Conservation (phyloP, 2,888 invertebrate species). For the Drepanosiphum platanoidis region DNA sequence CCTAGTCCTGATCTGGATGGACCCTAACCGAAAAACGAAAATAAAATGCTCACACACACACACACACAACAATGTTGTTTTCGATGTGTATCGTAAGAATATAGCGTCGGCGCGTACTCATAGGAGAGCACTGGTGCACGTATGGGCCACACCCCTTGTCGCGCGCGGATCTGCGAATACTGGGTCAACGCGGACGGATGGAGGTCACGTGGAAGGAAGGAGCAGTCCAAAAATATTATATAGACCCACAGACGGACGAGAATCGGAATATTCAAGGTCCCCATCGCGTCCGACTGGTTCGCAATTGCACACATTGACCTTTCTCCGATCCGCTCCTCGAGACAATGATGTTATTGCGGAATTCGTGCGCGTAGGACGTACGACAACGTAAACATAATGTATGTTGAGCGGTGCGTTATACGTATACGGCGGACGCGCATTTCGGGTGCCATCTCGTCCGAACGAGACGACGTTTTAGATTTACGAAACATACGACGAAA, state of each 20-base stretch:
- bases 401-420: neutral
- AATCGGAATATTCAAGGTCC: neutral
- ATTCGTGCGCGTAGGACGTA: neutral
- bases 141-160: constrained; percentile 7
- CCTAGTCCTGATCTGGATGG: no score
- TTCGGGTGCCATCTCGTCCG: neutral
- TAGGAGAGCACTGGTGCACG: neutral
- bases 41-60: no score
- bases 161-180: constrained; percentile 5
- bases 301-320: neutral
- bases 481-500: no score
- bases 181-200: constrained; percentile 38
- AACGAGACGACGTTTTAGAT: neutral
- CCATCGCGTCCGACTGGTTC: neutral
- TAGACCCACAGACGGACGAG: constrained; percentile 7
- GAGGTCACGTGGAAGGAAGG: constrained; percentile 24
- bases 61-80: no score
- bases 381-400: neutral
- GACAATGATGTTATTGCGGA: neutral
- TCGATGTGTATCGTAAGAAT: no score
- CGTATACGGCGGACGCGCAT: neutral
- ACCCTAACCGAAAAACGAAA: no score
- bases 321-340: neutral
- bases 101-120: no score
- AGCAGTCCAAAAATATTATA: constrained; percentile 1